A percentile compares a stretch with the other conserved stretches of the same genome.
These are phyloP conservation scores for Peromyscus attwateri DNA, from an alignment of 2,797 vertebrate species.

Conservation along the genomic window DNA sequence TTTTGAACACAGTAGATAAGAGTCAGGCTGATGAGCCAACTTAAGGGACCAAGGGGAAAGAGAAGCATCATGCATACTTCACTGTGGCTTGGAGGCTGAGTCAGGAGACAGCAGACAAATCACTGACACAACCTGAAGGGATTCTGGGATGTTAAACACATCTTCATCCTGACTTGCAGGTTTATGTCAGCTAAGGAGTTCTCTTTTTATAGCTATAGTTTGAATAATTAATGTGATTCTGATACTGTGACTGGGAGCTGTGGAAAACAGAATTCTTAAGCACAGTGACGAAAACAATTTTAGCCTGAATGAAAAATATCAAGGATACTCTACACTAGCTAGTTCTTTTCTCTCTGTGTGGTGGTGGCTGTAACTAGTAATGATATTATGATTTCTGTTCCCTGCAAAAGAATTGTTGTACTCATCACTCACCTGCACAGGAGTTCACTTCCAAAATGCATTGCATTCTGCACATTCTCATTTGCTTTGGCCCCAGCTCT, in stretches of 20 bases:
- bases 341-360: not conserved
- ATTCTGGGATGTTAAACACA: slow-evolving; percentile 7
- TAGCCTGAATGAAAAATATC: slow-evolving; percentile 12
- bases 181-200: slow-evolving; percentile 21
- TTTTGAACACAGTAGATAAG: slow-evolving; percentile 2
- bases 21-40: not conserved
- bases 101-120: not conserved
- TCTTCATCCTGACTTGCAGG: not conserved
- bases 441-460: slow-evolving; percentile 16
- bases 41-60: not conserved
- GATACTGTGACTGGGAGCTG: slow-evolving; percentile 27
- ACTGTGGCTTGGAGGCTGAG: not conserved
- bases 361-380: not conserved
- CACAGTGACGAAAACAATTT: slow-evolving; percentile 15
- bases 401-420: slow-evolving; percentile 4
- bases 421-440: slow-evolving; percentile 7
- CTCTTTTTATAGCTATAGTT: slow-evolving; percentile 21
- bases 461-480: not conserved
- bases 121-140: not conserved
- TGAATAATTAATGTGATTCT: slow-evolving; percentile 72
- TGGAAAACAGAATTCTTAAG: slow-evolving; percentile 59
- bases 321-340: not conserved
- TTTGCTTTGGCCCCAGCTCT: slow-evolving; percentile 10
- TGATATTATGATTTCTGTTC: not conserved
- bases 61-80: not conserved